These are phyloP conservation scores for Vollenhovia emeryi DNA, from an alignment of 1,140 invertebrate genomes.

Conservation along the genomic window DNA sequence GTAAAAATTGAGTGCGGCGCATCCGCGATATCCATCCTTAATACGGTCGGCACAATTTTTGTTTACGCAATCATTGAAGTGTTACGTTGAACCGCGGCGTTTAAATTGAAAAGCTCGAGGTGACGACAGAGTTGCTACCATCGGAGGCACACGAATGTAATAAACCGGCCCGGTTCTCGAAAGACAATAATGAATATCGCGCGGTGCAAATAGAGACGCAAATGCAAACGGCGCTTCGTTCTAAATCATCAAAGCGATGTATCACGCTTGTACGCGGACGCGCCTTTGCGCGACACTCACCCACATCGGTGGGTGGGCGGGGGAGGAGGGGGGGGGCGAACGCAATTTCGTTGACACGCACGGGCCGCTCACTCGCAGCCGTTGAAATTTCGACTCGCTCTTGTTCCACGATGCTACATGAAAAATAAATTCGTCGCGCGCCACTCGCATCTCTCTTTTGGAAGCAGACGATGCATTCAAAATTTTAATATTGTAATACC, in stretches of 20 bases:
- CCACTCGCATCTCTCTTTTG: slow-evolving; percentile 28
- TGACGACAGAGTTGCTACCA: background rate
- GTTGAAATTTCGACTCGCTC: slow-evolving; percentile 48
- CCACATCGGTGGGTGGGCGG: no score
- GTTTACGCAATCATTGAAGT: background rate
- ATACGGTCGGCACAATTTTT: background rate
- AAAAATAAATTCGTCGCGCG: slow-evolving; percentile 55
- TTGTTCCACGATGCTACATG: background rate
- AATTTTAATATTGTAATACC: slow-evolving; percentile 58
- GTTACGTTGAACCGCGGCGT: slow-evolving; percentile 10
- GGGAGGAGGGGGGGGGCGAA: slow-evolving; percentile 19
- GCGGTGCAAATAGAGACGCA: slow-evolving; percentile 41
- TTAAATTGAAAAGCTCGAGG: slow-evolving; percentile 56
- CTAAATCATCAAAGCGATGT: slow-evolving; percentile 74
- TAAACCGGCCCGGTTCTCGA: slow-evolving; percentile 65
- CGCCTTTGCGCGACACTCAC: slow-evolving; percentile 52
- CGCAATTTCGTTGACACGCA: slow-evolving; percentile 67
- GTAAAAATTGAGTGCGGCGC: background rate
- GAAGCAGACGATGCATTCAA: slow-evolving; percentile 35
- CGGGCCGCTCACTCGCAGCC: slow-evolving; percentile 34
- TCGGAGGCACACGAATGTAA: slow-evolving; percentile 63
- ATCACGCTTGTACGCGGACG: slow-evolving; percentile 58
- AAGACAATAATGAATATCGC: slow-evolving; percentile 75
- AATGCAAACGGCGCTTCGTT: slow-evolving; percentile 65
- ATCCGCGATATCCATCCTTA: background rate